Evolutionary conservation across 2,113 vertebrate genomes (phyloP).

Genomic region (Mesocricetus auratus): DNA sequence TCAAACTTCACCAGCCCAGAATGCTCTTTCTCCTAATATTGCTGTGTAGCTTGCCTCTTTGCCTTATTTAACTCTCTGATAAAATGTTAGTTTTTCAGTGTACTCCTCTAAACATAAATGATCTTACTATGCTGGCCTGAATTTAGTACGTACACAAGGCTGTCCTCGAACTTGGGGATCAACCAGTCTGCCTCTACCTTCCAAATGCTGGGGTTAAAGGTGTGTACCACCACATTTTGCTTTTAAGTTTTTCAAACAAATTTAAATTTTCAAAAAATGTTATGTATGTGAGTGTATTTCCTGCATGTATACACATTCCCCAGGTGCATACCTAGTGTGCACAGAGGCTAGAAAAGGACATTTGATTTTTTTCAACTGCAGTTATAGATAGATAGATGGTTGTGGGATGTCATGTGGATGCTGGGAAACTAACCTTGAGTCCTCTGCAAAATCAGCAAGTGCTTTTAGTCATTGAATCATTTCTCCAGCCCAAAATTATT

Average conservation of each 20-base stretch:
- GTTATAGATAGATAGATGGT: neutral
- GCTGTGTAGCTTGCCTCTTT: neutral
- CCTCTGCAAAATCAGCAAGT: neutral
- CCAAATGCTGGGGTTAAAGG: neutral
- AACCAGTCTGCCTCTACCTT: neutral
- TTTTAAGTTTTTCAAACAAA: neutral
- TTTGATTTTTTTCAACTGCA: neutral
- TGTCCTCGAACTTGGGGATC: neutral
- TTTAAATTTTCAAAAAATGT: neutral
- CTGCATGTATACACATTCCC: neutral
- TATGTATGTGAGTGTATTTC: neutral
- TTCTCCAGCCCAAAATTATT: neutral
- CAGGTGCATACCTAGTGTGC: neutral
- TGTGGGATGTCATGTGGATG: neutral
- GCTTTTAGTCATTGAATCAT: neutral
- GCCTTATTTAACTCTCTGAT: neutral
- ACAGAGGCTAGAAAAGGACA: neutral
- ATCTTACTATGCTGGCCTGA: neutral
- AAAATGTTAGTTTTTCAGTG: neutral
- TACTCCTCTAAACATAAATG: neutral
- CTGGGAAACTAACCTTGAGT: neutral
- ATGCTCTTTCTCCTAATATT: neutral
- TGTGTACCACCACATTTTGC: neutral
- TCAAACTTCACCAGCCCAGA: neutral
- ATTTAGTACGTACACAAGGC: neutral